Evolutionary conservation across 2,113 vertebrate species (phyloP), one percentile per base, ranked within the genome.

Genomic region (Motacilla tschutschensis): DNA sequence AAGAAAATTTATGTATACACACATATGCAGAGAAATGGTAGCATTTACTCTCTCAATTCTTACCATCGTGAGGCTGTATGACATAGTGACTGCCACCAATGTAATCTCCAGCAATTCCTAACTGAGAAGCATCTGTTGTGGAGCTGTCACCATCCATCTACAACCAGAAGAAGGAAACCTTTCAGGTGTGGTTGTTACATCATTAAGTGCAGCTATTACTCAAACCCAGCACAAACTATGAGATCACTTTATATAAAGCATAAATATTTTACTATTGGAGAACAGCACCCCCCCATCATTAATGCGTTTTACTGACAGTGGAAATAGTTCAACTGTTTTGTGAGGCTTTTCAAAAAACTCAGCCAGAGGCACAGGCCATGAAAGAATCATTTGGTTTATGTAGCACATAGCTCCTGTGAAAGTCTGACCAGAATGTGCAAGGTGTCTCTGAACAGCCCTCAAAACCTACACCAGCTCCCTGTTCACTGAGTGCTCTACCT

Each of bases 101-200:
- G 88, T 99, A 99, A 85, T 99, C 99, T 83, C 98, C 98, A 33
- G 98, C 97, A 94, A 99, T 99, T 87, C 98, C 98, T 94, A 99
- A 95, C 95, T 99, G 99, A 86, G 99, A 99, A 90, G 99, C 97
- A 85, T 99, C 99, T 22, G 99, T 99, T 46, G 99, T 99, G 19
- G 98, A 98, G 87, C 96, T 97, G 96, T 99, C 99, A 83, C 98
- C 98, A 83, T 99, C 99, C 99, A 99, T 99, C 99, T 99, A 63
- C 3, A 85, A 91, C 10, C 67, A 92, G 41, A 93, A 90, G 41
- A 51, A 85, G 38, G 48, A 92, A 75, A 71, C 18, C 8, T 81
- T 82, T 87, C 85, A 53, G 92, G 35, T 66, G 40, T 15, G 25
- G 67, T 48, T 55, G 63, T 64, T 78, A 79, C 6, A 73, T 15